Evolutionary conservation across 2,888 invertebrate genomes (phyloP).

Genomic region (Globia sparganii): DNA sequence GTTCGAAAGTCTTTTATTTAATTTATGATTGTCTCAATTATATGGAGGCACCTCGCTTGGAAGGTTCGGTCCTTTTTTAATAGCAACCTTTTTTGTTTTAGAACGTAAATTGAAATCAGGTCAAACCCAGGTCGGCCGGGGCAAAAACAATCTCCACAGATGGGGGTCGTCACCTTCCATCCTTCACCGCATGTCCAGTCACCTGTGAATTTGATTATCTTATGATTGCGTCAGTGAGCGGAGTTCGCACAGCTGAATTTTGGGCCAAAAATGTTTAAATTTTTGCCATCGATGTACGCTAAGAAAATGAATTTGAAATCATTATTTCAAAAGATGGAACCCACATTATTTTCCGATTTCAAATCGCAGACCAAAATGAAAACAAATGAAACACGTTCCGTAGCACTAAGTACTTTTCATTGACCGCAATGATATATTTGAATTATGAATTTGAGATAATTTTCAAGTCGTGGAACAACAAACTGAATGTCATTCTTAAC

Average conservation of each 20-base stretch:
- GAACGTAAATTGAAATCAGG: background rate
- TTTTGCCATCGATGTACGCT: no score
- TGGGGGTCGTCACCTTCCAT: background rate
- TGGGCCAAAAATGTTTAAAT: no score
- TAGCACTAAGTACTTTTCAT: no score
- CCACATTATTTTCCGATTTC: background rate
- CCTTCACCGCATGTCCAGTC: no score
- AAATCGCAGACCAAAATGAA: background rate
- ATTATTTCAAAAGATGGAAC: background rate
- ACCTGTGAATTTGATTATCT: no score
- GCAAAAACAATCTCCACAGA: background rate
- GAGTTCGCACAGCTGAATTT: no score
- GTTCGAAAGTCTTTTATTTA: slow-evolving; percentile 74
- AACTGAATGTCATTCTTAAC: no score
- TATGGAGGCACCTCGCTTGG: slow-evolving; percentile 50
- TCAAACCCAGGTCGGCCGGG: background rate
- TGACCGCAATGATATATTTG: no score
- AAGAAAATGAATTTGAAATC: background rate
- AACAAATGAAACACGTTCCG: background rate
- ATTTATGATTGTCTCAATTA: slow-evolving; percentile 85
- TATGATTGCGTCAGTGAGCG: no score
- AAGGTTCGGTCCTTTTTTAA: slow-evolving; percentile 5
- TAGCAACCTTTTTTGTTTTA: slow-evolving; percentile 12
- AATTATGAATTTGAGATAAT: no score
- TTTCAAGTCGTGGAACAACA: no score